A percentile compares a stretch with the other conserved stretches of the same genome.
phyloP scores from a whole-genome alignment of 1,140 invertebrate species.

The Ptiloglossa arizonensis region DNA sequence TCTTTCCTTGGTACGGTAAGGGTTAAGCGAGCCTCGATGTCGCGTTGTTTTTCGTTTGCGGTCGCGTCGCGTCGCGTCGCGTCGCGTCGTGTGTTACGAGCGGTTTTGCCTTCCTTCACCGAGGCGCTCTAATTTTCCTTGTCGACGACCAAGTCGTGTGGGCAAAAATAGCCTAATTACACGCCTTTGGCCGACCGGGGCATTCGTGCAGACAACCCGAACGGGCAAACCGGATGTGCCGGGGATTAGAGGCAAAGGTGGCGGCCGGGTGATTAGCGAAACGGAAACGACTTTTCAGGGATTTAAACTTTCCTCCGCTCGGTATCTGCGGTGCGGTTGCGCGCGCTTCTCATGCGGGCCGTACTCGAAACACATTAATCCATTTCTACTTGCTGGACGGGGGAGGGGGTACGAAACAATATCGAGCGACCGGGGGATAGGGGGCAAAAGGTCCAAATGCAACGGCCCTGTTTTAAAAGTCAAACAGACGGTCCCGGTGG shows the following conservation, averaged over 20 bases:
- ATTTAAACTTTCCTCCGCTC: conserved; percentile 58
- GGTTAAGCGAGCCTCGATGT: too few species aligned
- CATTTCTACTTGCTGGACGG: too few species aligned
- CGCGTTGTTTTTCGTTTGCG: conserved; percentile 8
- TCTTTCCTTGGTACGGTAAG: too few species aligned
- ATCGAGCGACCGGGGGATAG: not conserved
- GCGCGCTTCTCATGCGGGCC: conserved; percentile 4
- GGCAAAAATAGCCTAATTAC: conserved; percentile 50
- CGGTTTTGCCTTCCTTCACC: not conserved
- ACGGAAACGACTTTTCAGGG: conserved; percentile 59
- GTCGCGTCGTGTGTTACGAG: too few species aligned
- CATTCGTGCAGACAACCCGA: conserved; percentile 7
- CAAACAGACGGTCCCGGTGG: not conserved
- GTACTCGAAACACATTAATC: not conserved
- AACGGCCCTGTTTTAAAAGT: conserved; percentile 14
- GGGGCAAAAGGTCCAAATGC: not conserved
- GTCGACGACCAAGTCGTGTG: not conserved
- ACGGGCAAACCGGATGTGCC: conserved; percentile 29
- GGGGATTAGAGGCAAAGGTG: conserved; percentile 54
- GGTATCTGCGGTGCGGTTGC: not conserved
- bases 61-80: not conserved
- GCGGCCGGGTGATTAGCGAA: conserved; percentile 56
- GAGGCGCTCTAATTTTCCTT: conserved; percentile 20
- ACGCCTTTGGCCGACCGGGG: conserved; percentile 26
- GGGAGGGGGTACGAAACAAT: not conserved